phyloP scores from a whole-genome alignment of 2,888 invertebrate species.

The Plagodis dolabraria region DNA sequence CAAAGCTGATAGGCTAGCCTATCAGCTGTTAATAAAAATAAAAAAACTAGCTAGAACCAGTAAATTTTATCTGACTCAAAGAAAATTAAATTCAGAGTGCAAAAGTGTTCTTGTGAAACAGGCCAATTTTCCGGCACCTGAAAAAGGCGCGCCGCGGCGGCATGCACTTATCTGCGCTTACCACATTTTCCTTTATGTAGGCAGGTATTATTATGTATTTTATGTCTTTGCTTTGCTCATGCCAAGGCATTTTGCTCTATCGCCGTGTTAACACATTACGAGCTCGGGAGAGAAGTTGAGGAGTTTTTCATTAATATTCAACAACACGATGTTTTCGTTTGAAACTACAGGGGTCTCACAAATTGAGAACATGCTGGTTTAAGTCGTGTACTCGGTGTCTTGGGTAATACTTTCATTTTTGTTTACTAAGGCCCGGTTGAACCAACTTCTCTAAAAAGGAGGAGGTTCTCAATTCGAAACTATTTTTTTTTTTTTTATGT shows the following conservation, averaged over 20 bases:
- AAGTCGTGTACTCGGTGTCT: neutral
- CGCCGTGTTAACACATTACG: constrained; percentile 6
- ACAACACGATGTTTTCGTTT: constrained; percentile 21
- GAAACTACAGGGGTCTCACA: neutral
- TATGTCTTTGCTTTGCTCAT: constrained; percentile 7
- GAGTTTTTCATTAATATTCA: constrained; percentile 35
- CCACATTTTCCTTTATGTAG: neutral
- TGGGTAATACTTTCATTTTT: too few species aligned
- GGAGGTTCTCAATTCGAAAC: too few species aligned
- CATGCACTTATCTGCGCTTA: constrained; percentile 1
- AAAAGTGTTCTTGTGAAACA: constrained; percentile 23
- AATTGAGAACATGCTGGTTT: neutral
- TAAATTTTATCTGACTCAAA: too few species aligned
- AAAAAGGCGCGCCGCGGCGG: too few species aligned
- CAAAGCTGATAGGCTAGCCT: too few species aligned
- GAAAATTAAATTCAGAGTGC: too few species aligned
- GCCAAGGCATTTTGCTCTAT: neutral
- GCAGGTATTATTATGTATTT: too few species aligned
- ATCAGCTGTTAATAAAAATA: too few species aligned
- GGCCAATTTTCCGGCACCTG: constrained; percentile 31
- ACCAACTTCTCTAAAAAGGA: too few species aligned
- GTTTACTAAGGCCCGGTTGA: too few species aligned
- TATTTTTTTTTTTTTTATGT: too few species aligned
- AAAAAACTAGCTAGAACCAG: too few species aligned
- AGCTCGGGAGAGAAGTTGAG: constrained; percentile 11